These are phyloP conservation scores for Diploptera punctata DNA, from an alignment of 2,888 invertebrate species.

Conservation along the genomic window DNA sequence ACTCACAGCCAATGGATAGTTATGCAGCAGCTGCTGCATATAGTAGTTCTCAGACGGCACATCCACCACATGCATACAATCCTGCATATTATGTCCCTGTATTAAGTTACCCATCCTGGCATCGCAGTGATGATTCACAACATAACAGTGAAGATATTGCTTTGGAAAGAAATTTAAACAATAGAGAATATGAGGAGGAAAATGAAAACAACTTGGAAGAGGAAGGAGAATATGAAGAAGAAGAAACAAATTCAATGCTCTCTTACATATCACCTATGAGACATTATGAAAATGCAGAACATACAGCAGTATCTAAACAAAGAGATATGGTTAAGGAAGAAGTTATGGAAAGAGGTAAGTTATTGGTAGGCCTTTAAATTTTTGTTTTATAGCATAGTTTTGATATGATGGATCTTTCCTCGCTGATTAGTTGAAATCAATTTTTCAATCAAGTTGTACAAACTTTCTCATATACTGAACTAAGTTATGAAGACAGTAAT, in stretches of 20 bases:
- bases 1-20: neutral
- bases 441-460: no score
- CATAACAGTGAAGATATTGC: neutral
- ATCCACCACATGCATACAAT: neutral
- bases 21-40: neutral
- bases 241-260: constrained; percentile 51
- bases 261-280: constrained; percentile 54
- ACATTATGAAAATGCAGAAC: constrained; percentile 50
- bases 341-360: neutral
- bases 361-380: no score
- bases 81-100: neutral
- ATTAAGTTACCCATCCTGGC: neutral
- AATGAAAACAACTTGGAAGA: neutral
- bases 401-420: no score
- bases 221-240: neutral
- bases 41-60: neutral
- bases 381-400: no score
- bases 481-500: no score
- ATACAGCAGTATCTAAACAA: neutral
- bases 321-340: neutral
- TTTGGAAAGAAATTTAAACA: neutral
- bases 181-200: neutral
- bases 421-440: no score
- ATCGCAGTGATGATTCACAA: constrained; percentile 4
- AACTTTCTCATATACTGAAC: no score